Conservation (phyloP, 2,888 invertebrate species). For the Phalera bucephala region DNA sequence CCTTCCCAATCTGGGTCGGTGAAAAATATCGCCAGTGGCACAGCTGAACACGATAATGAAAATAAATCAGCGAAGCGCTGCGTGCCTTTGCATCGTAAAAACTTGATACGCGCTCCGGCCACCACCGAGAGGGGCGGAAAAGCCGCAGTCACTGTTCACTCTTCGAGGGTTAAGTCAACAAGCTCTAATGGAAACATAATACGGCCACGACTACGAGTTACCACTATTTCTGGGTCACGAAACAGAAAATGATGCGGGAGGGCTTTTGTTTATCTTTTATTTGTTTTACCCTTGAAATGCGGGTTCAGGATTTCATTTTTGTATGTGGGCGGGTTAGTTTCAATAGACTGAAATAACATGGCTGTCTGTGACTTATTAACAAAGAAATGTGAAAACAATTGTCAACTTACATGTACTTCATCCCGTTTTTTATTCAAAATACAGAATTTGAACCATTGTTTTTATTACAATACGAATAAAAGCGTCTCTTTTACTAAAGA, state of each 20-base stretch:
- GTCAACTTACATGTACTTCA: no score
- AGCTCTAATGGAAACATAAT: conserved; percentile 71
- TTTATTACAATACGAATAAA: no score
- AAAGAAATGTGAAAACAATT: not conserved
- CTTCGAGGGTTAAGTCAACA: conserved; percentile 68
- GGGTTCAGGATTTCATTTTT: conserved; percentile 39
- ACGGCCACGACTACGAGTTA: conserved; percentile 47
- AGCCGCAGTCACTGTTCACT: conserved; percentile 45
- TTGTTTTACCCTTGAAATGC: conserved; percentile 51
- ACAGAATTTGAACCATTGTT: no score
- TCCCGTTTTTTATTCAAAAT: no score
- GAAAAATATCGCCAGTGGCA: conserved; percentile 48
- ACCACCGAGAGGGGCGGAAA: conserved; percentile 33
- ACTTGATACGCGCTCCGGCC: conserved; percentile 45
- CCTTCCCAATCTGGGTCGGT: conserved; percentile 38
- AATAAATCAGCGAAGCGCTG: conserved; percentile 55
- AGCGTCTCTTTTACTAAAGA: no score
- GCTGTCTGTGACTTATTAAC: not conserved
- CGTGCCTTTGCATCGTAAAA: conserved; percentile 61
- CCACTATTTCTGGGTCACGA: conserved; percentile 58
- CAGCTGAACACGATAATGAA: conserved; percentile 58
- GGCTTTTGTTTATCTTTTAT: conserved; percentile 57
- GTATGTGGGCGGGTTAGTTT: conserved; percentile 25
- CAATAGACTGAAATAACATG: conserved; percentile 10
- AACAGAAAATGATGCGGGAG: conserved; percentile 60